A percentile compares a stretch with the other conserved stretches of the same genome.
These are phyloP conservation scores for Phaethon lepturus DNA, from an alignment of 2,113 vertebrate genomes.

Conservation along the genomic window DNA sequence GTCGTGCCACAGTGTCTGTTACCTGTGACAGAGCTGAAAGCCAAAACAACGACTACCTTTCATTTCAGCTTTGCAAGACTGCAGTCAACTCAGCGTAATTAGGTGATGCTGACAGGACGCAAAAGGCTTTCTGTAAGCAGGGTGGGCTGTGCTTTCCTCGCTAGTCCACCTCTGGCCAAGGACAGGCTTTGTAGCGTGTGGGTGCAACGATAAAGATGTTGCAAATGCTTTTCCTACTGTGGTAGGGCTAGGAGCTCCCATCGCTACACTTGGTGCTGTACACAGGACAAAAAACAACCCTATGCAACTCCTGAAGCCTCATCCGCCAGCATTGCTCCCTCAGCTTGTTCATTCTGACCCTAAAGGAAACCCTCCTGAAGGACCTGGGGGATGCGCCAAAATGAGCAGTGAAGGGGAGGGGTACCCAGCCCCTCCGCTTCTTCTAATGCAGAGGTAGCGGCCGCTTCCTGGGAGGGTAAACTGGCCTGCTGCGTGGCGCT, in stretches of 20 bases:
- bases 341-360: neutral
- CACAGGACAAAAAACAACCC: neutral
- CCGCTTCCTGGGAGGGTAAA: neutral
- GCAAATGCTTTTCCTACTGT: neutral
- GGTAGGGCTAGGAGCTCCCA: neutral
- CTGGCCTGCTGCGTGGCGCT: fast-evolving
- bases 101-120: neutral
- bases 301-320: neutral
- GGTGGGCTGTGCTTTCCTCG: neutral
- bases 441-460: too few relatives aligned
- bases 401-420: fast-evolving
- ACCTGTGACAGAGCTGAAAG: neutral
- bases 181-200: neutral
- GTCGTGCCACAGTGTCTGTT: neutral
- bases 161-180: neutral
- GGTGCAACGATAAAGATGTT: neutral
- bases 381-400: neutral
- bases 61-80: neutral
- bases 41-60: neutral
- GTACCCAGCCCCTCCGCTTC: neutral
- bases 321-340: fast-evolving
- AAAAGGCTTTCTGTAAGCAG: neutral
- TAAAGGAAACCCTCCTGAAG: neutral
- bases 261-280: fast-evolving
- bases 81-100: neutral